Conservation (phyloP, 2,797 vertebrate species). For the Sciurus carolinensis region DNA sequence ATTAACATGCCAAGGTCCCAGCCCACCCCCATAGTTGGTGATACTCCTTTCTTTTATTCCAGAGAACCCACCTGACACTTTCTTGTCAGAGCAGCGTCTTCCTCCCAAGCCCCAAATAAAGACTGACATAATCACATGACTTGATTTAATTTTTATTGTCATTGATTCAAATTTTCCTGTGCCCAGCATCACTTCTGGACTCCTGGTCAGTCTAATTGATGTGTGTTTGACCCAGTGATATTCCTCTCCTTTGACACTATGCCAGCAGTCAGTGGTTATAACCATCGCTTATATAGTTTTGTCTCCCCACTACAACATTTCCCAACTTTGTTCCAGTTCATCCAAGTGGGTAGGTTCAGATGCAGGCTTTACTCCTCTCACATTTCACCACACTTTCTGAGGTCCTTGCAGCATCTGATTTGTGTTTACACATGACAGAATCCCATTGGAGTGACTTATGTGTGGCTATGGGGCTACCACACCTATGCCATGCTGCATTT, state of each 20-base stretch:
- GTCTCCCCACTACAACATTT: background rate
- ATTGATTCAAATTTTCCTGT: too few species aligned
- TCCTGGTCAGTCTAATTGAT: background rate
- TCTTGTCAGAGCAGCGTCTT: too few species aligned
- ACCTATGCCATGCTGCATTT: background rate
- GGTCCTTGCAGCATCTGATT: background rate
- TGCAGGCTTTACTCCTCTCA: background rate
- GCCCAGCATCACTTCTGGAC: too few species aligned
- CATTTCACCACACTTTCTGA: background rate
- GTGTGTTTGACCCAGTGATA: background rate
- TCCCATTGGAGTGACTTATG: fast-evolving
- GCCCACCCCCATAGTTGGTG: too few species aligned
- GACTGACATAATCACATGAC: too few species aligned
- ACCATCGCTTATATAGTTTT: background rate
- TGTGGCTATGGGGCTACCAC: fast-evolving
- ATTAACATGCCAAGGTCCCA: too few species aligned
- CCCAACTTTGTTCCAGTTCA: background rate
- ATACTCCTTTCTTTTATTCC: too few species aligned
- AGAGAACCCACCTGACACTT: too few species aligned
- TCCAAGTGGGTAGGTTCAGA: background rate
- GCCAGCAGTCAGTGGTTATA: background rate
- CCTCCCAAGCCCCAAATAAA: too few species aligned
- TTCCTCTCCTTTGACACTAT: background rate
- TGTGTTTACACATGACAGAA: background rate
- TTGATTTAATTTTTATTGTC: too few species aligned